Conservation (phyloP, 1,140 invertebrate species). For the Conopomorpha cramerella region DNA sequence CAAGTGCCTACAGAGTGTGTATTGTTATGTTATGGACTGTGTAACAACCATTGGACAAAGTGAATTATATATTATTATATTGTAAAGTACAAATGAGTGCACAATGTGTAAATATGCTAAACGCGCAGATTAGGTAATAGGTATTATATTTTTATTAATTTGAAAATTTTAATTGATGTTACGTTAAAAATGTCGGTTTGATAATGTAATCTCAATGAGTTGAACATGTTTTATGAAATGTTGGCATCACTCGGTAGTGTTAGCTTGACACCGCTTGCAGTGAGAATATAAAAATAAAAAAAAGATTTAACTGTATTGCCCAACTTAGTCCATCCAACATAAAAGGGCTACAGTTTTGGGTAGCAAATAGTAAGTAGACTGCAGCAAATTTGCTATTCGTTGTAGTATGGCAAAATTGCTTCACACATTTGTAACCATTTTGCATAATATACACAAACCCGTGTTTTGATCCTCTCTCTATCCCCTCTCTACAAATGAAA, state of each 20-base stretch:
- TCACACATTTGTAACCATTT: constrained; percentile 23
- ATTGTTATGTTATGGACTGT: constrained; percentile 31
- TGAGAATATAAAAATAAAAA: too few relatives aligned
- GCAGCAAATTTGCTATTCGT: constrained; percentile 52
- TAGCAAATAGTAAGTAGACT: too few relatives aligned
- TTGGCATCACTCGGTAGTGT: constrained; percentile 35
- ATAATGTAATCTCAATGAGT: constrained; percentile 52
- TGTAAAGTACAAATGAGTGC: constrained; percentile 53
- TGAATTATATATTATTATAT: constrained; percentile 40
- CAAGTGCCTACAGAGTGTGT: constrained; percentile 37
- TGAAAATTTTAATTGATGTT: constrained; percentile 20
- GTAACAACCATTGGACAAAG: constrained; percentile 40
- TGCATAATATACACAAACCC: constrained; percentile 6
- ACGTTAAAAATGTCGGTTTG: constrained; percentile 21
- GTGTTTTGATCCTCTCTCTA: constrained; percentile 42
- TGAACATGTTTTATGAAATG: constrained; percentile 24
- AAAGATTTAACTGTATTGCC: too few relatives aligned
- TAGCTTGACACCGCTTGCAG: constrained; percentile 35
- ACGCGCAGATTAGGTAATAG: constrained; percentile 31
- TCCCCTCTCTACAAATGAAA: constrained; percentile 50
- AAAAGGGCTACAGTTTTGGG: too few relatives aligned
- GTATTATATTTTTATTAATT: constrained; percentile 2
- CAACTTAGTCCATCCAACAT: too few relatives aligned
- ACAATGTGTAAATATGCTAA: constrained; percentile 54
- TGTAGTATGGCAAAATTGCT: constrained; percentile 54